phyloP scores from a whole-genome alignment of 2,113 vertebrate genomes.

The Larimichthys polyactis region DNA sequence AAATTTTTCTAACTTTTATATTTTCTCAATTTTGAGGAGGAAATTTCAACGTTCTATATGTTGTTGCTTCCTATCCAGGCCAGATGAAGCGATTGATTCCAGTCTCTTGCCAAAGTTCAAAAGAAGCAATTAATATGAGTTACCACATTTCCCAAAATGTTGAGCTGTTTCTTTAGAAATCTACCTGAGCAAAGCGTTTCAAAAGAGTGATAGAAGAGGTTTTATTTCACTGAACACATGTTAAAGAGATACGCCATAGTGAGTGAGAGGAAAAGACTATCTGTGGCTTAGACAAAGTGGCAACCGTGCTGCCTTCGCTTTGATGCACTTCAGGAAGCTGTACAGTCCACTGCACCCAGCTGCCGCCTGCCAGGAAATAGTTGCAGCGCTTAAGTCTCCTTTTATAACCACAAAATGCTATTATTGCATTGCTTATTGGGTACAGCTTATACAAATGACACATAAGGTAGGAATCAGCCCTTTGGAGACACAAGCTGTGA shows the following conservation, averaged over 20 bases:
- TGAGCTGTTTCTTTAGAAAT: too few relatives aligned
- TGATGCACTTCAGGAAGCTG: not conserved
- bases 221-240: not conserved
- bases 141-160: not conserved
- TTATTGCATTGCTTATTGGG: not conserved
- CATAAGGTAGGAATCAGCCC: not conserved
- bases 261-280: not conserved
- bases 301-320: not conserved
- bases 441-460: not conserved
- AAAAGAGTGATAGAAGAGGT: not conserved
- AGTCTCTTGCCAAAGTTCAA: not conserved
- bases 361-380: not conserved
- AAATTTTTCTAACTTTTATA: not conserved
- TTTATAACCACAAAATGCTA: not conserved
- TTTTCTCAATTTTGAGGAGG: not conserved
- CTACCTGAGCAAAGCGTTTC: not conserved
- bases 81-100: not conserved
- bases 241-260: not conserved
- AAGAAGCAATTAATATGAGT: not conserved
- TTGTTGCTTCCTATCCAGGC: not conserved
- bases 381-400: too few relatives aligned
- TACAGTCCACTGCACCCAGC: not conserved
- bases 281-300: too few relatives aligned
- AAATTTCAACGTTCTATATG: not conserved
- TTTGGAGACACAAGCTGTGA: too few relatives aligned